Conservation (phyloP, 2,888 invertebrate genomes). For the Ypsolopha scabrella region DNA sequence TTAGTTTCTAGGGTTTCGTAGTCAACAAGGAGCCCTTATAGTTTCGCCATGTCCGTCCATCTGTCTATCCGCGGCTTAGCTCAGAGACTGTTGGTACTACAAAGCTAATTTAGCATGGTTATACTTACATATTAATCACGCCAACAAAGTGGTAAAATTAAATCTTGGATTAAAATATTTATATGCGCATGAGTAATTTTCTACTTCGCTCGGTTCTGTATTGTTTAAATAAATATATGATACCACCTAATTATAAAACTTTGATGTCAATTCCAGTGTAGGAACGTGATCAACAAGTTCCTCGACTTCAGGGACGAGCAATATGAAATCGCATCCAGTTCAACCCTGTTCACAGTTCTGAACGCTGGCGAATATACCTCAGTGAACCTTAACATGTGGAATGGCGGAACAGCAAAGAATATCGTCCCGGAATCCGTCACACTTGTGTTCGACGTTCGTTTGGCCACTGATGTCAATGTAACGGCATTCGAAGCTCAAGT, state of each 20-base stretch:
- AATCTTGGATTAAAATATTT: too few relatives aligned
- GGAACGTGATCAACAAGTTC: slow-evolving; percentile 73
- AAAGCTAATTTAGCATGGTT: too few relatives aligned
- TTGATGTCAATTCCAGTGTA: slow-evolving; percentile 35
- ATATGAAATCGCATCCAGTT: slow-evolving; percentile 65
- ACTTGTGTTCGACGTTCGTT: slow-evolving; percentile 75
- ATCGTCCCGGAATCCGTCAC: slow-evolving; percentile 81
- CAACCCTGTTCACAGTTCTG: slow-evolving; percentile 44
- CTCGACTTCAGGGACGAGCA: slow-evolving; percentile 72
- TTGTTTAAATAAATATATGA: too few relatives aligned
- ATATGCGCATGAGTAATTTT: too few relatives aligned
- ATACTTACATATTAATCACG: too few relatives aligned
- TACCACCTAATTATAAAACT: neutral
- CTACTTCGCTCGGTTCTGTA: too few relatives aligned
- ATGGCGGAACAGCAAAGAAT: slow-evolving; percentile 85
- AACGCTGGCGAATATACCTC: slow-evolving; percentile 82
- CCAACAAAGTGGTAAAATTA: too few relatives aligned
- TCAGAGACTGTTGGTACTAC: too few relatives aligned
- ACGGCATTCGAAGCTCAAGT: slow-evolving; percentile 19
- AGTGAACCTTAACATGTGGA: slow-evolving; percentile 78
- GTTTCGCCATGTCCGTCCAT: too few relatives aligned
- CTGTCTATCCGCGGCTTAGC: too few relatives aligned
- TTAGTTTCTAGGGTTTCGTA: too few relatives aligned
- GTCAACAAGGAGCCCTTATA: too few relatives aligned
- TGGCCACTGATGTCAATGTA: slow-evolving; percentile 62